Base-by-base conservation (phyloP, 23 tunicate species). In the Halocynthia roretzi region DNA sequence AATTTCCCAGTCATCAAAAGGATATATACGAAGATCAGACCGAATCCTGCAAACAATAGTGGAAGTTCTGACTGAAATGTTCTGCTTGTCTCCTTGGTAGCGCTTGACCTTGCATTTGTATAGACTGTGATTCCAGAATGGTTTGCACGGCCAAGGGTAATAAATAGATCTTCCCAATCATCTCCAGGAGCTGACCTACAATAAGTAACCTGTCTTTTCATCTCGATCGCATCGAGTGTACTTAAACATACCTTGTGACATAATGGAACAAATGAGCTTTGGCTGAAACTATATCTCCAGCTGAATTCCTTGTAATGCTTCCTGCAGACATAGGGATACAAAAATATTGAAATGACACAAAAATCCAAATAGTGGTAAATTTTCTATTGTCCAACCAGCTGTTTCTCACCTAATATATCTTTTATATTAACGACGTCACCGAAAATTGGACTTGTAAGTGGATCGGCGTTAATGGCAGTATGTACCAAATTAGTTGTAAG, bases 381-480 rank as follows among this genome's bases (percentile, higher is more conserved):
- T 1, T 58, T 58, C 17, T 58, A 58, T 58, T 58, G 63, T 2
- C 63, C 4, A 15, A 58, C 63, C 5, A 58, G 17, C 71, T 11
- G 51, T 10, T 11, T 11, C 76, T 71, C 60, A 74, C 78, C 78
- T 7, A 74, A 8, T 14, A 54, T 54, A 54, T 74, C 64, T 0
- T 62, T 50, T 17, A 74, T 18, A 54, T 74, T 64, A 54, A 50
- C 6, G 55, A 5, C 56, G 56, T 74, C 78, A 8, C 78, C 78
- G 31, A 74, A 74, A 8, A 74, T 64, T 21, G 78, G 78, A 54
- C 78, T 74, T 15, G 56, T 54, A 44, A 74, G 78, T 14, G 55
- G 14, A 54, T 74, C 56, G 55, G 6, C 78, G 21, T 74, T 74
- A 10, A 74, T 54, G 18, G 55, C 56, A 53, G 62, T 31, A 62